Conservation (phyloP, 1,140 invertebrate genomes). For the Ptiloglossa arizonensis region DNA sequence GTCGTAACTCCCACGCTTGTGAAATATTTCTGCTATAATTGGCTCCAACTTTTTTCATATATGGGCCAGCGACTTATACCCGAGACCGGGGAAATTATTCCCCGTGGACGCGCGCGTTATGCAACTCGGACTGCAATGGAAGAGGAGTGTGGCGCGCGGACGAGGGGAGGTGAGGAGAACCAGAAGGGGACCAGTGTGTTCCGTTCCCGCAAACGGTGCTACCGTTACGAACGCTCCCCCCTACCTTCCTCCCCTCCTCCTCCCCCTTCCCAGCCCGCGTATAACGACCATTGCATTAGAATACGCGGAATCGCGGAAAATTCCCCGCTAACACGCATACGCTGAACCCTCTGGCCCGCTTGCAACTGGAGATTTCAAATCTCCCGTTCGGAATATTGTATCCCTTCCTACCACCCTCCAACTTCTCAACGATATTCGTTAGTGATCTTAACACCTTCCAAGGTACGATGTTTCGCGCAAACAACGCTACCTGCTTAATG, state of each 20-base stretch:
- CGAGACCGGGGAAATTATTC: conserved; percentile 61
- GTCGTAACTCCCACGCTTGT: conserved; percentile 59
- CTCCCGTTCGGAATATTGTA: conserved; percentile 23
- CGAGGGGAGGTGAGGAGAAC: too few relatives aligned
- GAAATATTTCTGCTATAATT: conserved; percentile 68
- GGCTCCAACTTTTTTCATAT: conserved; percentile 71
- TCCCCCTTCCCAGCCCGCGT: not conserved
- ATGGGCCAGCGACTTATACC: conserved; percentile 52
- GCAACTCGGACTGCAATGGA: conserved; percentile 36
- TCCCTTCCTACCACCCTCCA: too few relatives aligned
- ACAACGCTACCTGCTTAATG: too few relatives aligned
- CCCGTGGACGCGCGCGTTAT: conserved; percentile 35
- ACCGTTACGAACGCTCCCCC: conserved; percentile 4
- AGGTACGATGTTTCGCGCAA: too few relatives aligned
- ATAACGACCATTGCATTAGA: conserved; percentile 52
- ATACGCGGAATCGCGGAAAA: conserved; percentile 41
- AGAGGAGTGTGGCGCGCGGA: not conserved
- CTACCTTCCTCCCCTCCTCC: too few relatives aligned
- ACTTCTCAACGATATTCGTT: not conserved
- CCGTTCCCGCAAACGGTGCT: not conserved
- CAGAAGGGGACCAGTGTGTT: too few relatives aligned
- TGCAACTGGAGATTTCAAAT: conserved; percentile 48
- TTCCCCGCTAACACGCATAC: conserved; percentile 18
- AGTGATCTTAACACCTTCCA: not conserved
- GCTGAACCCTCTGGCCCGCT: not conserved